Conservation (phyloP, 2,888 invertebrate genomes). For the Chloroclysta siterata region DNA sequence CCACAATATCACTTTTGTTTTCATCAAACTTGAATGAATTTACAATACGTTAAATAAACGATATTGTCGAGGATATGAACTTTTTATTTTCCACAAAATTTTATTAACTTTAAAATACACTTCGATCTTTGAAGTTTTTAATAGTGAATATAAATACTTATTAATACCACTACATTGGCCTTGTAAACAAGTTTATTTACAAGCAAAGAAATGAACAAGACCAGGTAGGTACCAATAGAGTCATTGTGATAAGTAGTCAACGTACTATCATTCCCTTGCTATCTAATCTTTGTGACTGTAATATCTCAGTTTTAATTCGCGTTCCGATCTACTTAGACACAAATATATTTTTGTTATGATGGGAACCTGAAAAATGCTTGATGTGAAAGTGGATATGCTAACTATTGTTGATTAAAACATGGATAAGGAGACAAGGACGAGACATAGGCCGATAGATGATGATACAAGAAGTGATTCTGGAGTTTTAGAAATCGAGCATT, state of each 20-base stretch:
- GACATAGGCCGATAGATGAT: constrained; percentile 74
- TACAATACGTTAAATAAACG: background rate
- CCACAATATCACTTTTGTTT: background rate
- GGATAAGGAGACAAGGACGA: constrained; percentile 61
- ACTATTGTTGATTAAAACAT: constrained; percentile 50
- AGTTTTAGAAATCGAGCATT: constrained; percentile 59
- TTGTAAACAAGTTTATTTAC: constrained; percentile 44
- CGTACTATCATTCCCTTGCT: constrained; percentile 64
- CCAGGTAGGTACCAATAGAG: constrained; percentile 55
- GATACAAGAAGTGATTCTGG: constrained; percentile 77
- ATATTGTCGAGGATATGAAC: background rate
- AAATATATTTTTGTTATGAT: constrained; percentile 48
- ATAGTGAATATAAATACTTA: background rate
- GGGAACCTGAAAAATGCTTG: constrained; percentile 44
- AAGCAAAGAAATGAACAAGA: constrained; percentile 50
- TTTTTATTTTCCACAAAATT: background rate
- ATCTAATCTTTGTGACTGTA: constrained; percentile 74
- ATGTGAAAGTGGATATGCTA: constrained; percentile 44
- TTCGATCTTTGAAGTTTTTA: background rate
- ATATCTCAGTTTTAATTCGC: constrained; percentile 76
- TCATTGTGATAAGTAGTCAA: constrained; percentile 65
- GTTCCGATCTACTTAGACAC: constrained; percentile 61
- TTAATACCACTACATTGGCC: constrained; percentile 30
- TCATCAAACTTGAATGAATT: background rate
- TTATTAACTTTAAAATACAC: background rate